phyloP scores from a whole-genome alignment of 2,888 invertebrate species.

The Brachynemurus nebulosus region DNA sequence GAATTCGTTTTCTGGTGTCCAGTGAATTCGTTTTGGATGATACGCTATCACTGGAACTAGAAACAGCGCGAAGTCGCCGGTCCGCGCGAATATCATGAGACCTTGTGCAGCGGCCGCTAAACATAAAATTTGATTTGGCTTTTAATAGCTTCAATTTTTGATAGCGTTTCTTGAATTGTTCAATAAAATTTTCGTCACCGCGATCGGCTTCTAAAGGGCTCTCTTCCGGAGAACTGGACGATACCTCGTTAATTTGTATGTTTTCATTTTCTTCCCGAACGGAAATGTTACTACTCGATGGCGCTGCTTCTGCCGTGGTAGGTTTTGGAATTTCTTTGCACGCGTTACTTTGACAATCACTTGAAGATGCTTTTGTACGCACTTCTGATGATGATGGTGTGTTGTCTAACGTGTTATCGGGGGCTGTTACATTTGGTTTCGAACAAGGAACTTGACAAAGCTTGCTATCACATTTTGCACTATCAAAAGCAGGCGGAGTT shows the following conservation, averaged over 20 bases:
- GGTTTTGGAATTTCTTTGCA: too few species aligned
- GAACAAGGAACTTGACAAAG: too few species aligned
- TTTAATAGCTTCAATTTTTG: background rate
- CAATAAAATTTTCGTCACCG: background rate
- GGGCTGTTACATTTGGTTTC: too few species aligned
- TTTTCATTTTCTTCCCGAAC: slow-evolving; percentile 16
- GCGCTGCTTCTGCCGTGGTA: too few species aligned
- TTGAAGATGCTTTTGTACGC: too few species aligned
- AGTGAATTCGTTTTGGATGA: background rate
- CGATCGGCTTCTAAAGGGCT: slow-evolving; percentile 14
- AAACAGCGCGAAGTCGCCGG: background rate
- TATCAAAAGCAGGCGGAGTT: too few species aligned
- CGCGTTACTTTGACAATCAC: too few species aligned
- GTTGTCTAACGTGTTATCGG: too few species aligned
- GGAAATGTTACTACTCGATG: background rate
- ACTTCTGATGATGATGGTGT: too few species aligned
- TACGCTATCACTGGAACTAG: slow-evolving; percentile 6
- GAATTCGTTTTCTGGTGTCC: background rate
- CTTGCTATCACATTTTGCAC: too few species aligned
- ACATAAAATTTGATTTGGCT: background rate
- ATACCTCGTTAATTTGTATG: slow-evolving; percentile 54
- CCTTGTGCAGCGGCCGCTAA: slow-evolving; percentile 4
- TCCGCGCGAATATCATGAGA: slow-evolving; percentile 2
- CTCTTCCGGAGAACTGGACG: slow-evolving; percentile 44
- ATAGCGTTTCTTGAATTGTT: background rate